Evolutionary conservation across 2,888 invertebrate species (phyloP), one percentile per base, ranked within the genome.

Genomic region (Trissoscelio sp.): DNA sequence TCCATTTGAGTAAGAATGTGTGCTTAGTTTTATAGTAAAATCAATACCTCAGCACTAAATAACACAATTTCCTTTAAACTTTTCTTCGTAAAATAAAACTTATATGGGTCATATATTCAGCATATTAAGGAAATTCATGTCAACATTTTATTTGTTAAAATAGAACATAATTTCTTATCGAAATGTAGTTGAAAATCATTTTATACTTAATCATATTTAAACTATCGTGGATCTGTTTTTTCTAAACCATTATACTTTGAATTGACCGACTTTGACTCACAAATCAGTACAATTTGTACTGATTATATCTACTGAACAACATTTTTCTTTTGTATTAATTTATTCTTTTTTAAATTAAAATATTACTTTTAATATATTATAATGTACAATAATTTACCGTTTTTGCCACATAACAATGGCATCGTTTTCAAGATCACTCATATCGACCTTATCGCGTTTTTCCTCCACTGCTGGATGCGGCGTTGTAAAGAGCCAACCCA

Each of bases 401-500:
- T 94, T 95, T 87, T 96, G 96, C 93, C 95, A 95, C 93, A 94
- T 94, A 18, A 96, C 95, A 18, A 96, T 95, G 0, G 94, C 93
- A 88, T 96, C 96, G 0, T 93, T 93, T 83, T 95, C 93, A 60
- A 96, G 92, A 89, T 96, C 96, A 58, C 93, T 93, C 92, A 94
- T 93, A 58, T 96, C 95, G 11, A 95, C 94, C 0, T 93, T 93
- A 28, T 93, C 92, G 34, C 96, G 92, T 85, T 96, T 94, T 83
- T 93, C 93, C 12, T 94, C 94, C 0, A 96, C 96, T 2, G 95
- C 94, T 0, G 96, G 96, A 89, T 96, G 98, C 0, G 97, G 97
- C 0, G 96, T 96, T 0, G 95, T 92, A 62, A 98, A 94, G 46
- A 98, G 92, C 98, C 98, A 98, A 5, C 98, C 98, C 6, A 98